phyloP scores from a whole-genome alignment of 2,888 invertebrate species.

The Ophion obscuratus region DNA sequence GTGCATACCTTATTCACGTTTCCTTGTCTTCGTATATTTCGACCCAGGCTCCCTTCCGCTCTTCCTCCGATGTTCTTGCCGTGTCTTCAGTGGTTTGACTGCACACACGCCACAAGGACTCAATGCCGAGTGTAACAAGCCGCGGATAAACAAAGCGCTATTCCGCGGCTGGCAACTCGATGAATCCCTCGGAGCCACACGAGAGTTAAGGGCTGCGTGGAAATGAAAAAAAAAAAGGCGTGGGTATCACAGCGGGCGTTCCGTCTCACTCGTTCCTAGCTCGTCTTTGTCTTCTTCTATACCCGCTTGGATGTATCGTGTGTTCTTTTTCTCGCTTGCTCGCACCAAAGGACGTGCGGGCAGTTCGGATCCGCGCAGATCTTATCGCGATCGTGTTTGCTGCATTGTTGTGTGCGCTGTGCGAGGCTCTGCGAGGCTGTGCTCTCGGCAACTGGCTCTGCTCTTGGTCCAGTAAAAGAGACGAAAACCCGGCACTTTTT shows the following conservation, averaged over 20 bases:
- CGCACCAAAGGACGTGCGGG: slow-evolving; percentile 69
- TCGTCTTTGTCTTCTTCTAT: slow-evolving; percentile 29
- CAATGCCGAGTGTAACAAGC: slow-evolving; percentile 28
- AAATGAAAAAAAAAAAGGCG: slow-evolving; percentile 79
- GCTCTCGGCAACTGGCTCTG: slow-evolving; percentile 52
- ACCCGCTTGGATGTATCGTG: slow-evolving; percentile 12
- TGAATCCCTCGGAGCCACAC: neutral
- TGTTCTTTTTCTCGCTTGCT: slow-evolving; percentile 59
- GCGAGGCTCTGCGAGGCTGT: slow-evolving; percentile 62
- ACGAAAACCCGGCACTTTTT: too few relatives aligned
- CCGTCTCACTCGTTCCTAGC: slow-evolving; percentile 49
- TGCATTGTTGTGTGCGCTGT: slow-evolving; percentile 76
- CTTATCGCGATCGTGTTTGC: slow-evolving; percentile 79
- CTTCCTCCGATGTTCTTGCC: slow-evolving; percentile 6
- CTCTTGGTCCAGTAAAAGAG: neutral
- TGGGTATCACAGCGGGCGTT: slow-evolving; percentile 79
- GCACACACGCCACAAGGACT: slow-evolving; percentile 16
- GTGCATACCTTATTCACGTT: slow-evolving; percentile 4
- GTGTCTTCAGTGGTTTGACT: slow-evolving; percentile 30
- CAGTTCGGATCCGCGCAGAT: slow-evolving; percentile 75
- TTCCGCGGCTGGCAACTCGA: slow-evolving; percentile 16
- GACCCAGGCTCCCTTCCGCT: neutral
- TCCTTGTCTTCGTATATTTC: slow-evolving; percentile 3
- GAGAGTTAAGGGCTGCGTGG: slow-evolving; percentile 72
- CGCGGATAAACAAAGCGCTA: slow-evolving; percentile 46